Evolutionary conservation across 2,888 invertebrate species (phyloP).

Genomic region (Carpatolechia fugitivella): DNA sequence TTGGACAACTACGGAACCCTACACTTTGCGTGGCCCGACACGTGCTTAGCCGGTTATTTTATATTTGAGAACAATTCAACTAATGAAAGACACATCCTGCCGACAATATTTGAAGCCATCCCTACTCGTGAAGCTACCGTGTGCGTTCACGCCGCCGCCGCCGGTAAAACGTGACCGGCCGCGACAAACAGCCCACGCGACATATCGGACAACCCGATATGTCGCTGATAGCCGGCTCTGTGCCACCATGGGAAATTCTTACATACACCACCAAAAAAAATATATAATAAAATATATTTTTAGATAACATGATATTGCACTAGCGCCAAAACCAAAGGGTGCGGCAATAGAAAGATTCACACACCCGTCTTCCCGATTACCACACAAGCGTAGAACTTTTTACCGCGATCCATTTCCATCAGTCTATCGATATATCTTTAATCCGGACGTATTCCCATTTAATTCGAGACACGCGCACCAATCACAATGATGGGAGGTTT

Average conservation of each 20-base stretch:
- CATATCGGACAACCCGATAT: constrained; percentile 27
- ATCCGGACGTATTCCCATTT: constrained; percentile 38
- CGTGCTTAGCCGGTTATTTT: too few relatives aligned
- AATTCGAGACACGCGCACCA: constrained; percentile 41
- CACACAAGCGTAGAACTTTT: constrained; percentile 26
- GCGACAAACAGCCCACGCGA: constrained; percentile 73
- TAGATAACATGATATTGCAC: too few relatives aligned
- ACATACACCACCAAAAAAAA: background rate
- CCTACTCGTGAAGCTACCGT: constrained; percentile 34
- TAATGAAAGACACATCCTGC: constrained; percentile 16
- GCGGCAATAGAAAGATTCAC: too few relatives aligned
- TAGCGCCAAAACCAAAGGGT: too few relatives aligned
- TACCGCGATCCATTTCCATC: constrained; percentile 45
- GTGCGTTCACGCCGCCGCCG: constrained; percentile 55
- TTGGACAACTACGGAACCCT: too few relatives aligned
- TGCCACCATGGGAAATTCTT: background rate
- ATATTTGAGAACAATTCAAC: too few relatives aligned
- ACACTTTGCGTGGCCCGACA: too few relatives aligned
- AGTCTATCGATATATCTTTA: constrained; percentile 41
- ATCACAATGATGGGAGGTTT: constrained; percentile 39
- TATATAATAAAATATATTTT: too few relatives aligned
- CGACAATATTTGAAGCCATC: constrained; percentile 26
- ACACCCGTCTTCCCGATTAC: background rate
- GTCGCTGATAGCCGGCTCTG: background rate
- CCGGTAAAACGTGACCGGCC: constrained; percentile 64